Base-by-base conservation (phyloP, 2,113 vertebrate genomes). In the Rhynchopsitta pachyrhyncha region DNA sequence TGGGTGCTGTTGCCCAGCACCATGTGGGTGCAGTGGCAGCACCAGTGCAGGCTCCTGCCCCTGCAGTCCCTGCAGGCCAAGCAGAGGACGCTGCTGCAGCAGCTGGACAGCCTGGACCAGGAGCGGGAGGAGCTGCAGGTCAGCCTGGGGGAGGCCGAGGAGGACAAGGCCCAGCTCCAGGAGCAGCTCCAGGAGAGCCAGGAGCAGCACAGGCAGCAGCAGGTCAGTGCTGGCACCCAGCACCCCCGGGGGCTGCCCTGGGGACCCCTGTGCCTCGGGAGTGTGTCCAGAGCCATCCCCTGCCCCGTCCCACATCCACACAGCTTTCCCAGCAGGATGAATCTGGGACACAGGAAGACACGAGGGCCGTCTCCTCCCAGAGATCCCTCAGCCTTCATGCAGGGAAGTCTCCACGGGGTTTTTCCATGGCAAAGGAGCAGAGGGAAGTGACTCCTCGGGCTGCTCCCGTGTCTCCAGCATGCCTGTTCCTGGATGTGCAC, bases 11-110 rank as follows among this genome's bases (percentile, higher is more conserved):
- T 41, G 52, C 55, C 11, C 57, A 24, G 57, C 33, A 35, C 57
- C 20, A 15, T 7, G 33, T 15, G 20, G 57, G 57, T 59, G 33
- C 57, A 59, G 57, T 33, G 10, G 20, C 57, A 59, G 57, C 33
- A 8, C 33, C 4, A 9, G 33, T 15, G 20, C 57, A 59, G 57
- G 57, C 57, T 59, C 57, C 33, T 59, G 33, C 33, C 57, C 57
- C 33, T n/a, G 57, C 85, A 99, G 99, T 98, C 98, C 33, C 98
- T 99, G 92, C 98, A 99, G 97, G 97, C 95, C 78, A 99, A 99
- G 96, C 99, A 99, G 95, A 98, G 81, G 16, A 92, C 93, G 57
- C 97, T 99, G 92, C 76, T 98, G 63, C 98, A 98, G 96, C 98
- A 98, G 93, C 95, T 99, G 7, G 97, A 98, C 80, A 90, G 92